Conservation (phyloP, 2,888 invertebrate species). For the Harmothoe impar region DNA sequence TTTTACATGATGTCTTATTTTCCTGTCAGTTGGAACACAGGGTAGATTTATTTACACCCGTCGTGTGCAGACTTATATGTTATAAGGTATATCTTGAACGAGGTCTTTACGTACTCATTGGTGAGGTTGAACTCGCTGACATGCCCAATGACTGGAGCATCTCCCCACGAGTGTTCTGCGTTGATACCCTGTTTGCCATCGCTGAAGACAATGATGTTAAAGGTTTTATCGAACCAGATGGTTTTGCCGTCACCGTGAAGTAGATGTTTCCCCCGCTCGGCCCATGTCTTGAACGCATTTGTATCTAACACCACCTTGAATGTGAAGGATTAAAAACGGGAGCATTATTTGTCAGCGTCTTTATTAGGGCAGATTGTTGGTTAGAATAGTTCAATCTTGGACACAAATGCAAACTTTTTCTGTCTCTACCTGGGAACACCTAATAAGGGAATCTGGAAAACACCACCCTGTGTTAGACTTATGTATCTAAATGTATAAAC, state of each 20-base stretch:
- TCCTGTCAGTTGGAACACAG: background rate
- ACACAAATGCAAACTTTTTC: too few relatives aligned
- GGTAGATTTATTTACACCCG: background rate
- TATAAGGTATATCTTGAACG: background rate
- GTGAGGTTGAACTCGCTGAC: constrained; percentile 84
- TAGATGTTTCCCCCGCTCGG: constrained; percentile 82
- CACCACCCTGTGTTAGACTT: too few relatives aligned
- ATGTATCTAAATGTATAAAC: too few relatives aligned
- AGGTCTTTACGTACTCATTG: constrained; percentile 82
- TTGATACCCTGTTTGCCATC: constrained; percentile 84
- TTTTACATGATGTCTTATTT: background rate
- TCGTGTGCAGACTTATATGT: background rate
- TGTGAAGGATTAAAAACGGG: background rate
- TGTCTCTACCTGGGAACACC: too few relatives aligned
- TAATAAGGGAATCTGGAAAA: too few relatives aligned
- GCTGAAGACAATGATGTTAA: constrained; percentile 83
- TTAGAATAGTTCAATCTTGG: too few relatives aligned
- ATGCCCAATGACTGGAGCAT: constrained; percentile 85
- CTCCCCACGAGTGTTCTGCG: constrained; percentile 84
- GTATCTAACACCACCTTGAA: constrained; percentile 81
- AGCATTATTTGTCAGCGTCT: background rate
- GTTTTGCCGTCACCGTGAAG: constrained; percentile 84
- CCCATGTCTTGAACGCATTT: constrained; percentile 76
- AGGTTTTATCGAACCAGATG: constrained; percentile 85
- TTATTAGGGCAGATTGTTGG: too few relatives aligned